phyloP scores from a whole-genome alignment of 2,888 invertebrate species.

The Chalcosyrphus nemorum region DNA sequence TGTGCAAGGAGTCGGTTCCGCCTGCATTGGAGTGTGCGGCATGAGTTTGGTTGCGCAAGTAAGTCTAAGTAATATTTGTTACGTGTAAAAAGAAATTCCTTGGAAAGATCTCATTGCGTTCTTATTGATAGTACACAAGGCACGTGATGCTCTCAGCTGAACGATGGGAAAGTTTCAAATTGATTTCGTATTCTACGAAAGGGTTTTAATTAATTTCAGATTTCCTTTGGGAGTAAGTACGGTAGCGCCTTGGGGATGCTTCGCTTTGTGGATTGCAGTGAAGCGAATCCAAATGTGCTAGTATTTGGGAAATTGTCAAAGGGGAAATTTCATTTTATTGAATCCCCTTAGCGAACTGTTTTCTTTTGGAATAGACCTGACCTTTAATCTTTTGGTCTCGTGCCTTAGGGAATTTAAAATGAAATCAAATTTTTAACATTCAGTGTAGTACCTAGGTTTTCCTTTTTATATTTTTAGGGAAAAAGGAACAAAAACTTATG shows the following conservation, averaged over 20 bases:
- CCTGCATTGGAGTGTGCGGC: constrained; percentile 90
- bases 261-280: neutral
- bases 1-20: constrained; percentile 91
- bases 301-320: neutral
- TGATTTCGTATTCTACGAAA: constrained; percentile 2
- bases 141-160: neutral
- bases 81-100: neutral
- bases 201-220: constrained; percentile 5
- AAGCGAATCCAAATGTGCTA: too few species aligned
- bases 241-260: neutral
- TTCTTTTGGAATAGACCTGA: neutral
- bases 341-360: neutral
- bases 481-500: too few species aligned
- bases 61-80: constrained; percentile 75
- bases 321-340: neutral
- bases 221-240: constrained; percentile 2
- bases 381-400: neutral
- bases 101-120: neutral
- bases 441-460: too few species aligned
- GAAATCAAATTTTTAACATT: too few species aligned
- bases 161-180: constrained; percentile 9
- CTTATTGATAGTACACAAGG: too few species aligned
- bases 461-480: too few species aligned
- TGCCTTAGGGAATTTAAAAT: neutral
- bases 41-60: constrained; percentile 89